Conservation (phyloP, 2,888 invertebrate genomes). For the Caenorhabditis macrosperma region DNA sequence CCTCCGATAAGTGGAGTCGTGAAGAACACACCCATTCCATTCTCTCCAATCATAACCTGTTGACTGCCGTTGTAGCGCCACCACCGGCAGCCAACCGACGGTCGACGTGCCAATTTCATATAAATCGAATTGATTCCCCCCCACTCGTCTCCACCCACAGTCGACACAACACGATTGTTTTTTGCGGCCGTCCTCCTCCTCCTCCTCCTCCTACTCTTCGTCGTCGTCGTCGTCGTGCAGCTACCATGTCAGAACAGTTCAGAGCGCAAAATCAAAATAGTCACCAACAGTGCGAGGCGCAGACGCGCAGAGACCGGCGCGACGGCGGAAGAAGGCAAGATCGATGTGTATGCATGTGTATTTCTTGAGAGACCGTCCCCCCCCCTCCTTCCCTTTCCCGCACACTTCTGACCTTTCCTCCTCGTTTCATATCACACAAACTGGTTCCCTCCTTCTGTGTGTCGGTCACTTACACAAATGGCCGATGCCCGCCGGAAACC, state of each 20-base stretch:
- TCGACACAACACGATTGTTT: slow-evolving; percentile 2
- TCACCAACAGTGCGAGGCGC: background rate
- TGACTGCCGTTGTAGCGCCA: background rate
- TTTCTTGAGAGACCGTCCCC: slow-evolving; percentile 37
- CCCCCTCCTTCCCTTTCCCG: slow-evolving; percentile 5
- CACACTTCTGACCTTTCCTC: slow-evolving; percentile 20
- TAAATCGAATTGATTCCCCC: slow-evolving; percentile 4
- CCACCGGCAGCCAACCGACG: background rate
- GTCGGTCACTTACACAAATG: background rate
- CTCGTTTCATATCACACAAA: background rate
- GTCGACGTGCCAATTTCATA: slow-evolving; percentile 3
- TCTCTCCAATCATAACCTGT: slow-evolving; percentile 15
- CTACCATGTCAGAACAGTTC: slow-evolving; percentile 16
- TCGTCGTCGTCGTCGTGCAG: too few species aligned
- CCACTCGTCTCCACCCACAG: background rate
- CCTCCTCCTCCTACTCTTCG: too few species aligned
- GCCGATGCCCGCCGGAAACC: background rate
- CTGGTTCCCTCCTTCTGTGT: slow-evolving; percentile 4
- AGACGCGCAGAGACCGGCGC: slow-evolving; percentile 12
- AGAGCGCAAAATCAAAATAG: slow-evolving; percentile 6
- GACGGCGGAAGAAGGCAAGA: slow-evolving; percentile 21
- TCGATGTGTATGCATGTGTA: slow-evolving; percentile 50
- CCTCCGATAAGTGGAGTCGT: slow-evolving; percentile 7
- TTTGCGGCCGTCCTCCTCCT: background rate
- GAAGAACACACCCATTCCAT: background rate